Base-by-base conservation (phyloP, 2,888 invertebrate genomes). In the Sphinx pinastri region DNA sequence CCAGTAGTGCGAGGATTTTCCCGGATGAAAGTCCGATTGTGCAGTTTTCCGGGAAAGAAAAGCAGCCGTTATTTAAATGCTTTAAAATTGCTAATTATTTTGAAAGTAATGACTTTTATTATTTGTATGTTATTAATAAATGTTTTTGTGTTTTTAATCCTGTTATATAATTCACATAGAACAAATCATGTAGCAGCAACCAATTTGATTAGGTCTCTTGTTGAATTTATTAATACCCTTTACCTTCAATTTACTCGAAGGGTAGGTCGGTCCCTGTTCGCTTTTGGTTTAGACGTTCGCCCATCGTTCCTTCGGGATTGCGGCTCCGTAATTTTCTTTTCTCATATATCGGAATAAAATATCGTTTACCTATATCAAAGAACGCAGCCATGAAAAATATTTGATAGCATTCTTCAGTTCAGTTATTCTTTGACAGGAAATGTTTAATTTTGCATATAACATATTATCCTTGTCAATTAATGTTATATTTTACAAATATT, bases 251-350 rank as follows among this genome's bases (percentile, higher is more conserved):
- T n/a, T 16, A 12, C 6, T 45, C 10, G 38, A 60, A 60, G 10
- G 45, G 16, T 60, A 60, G 45, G 25, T 16, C 45, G 31, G n/a
- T 45, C 14, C 12, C 11, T 63, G 49, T 11, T 49, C 49, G 13
- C 49, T 49, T 19, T 63, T 49, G 7, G 49, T 19, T 11, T 47
- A 25, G 63, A 63, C 63, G 63, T 63, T 47, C 14, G 12, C 19
- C 47, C 49, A 63, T 63, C 47, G 63, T 49, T 19, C 49, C 49
- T 47, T 49, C 19, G 63, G 63, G 63, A 49, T 49, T 63, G 63
- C 19, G 6, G 47, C 45, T 16, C 19, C 12, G 49, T 63, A 63
- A 63, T 63, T 49, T 63, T 13, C 16, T 49, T 49, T 19, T 19
- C 63, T 47, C 19, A 12, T 63, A 49, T 25, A 49, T 49, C 14